Conservation (phyloP, 2,113 vertebrate species). For the Cygnus buccinator region DNA sequence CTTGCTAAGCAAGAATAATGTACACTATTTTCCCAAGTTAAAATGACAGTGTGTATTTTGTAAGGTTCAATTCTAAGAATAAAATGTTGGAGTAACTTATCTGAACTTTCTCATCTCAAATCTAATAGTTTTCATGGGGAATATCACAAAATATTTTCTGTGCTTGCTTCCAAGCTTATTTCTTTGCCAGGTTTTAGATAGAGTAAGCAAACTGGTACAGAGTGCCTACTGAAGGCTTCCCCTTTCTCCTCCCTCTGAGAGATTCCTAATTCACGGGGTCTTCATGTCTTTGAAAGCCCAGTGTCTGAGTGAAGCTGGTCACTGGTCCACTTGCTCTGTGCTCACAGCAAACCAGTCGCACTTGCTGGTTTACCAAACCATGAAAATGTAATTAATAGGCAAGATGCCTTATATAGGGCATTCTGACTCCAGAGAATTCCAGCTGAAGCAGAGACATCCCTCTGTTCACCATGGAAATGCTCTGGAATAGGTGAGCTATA, state of each 20-base stretch:
- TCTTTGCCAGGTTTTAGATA: background rate
- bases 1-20: background rate
- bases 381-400: background rate
- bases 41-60: background rate
- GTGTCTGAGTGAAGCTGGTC: background rate
- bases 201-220: rapidly evolving
- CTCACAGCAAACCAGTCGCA: background rate
- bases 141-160: background rate
- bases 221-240: background rate
- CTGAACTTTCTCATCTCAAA: background rate
- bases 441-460: background rate
- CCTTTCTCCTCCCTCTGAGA: rapidly evolving
- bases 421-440: background rate
- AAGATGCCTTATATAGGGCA: background rate
- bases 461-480: background rate
- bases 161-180: background rate
- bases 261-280: background rate
- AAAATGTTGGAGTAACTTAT: background rate
- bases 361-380: background rate
- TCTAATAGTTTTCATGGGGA: background rate
- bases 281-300: background rate
- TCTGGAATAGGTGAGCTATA: background rate
- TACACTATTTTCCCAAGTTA: background rate
- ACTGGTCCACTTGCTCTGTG: background rate
- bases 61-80: background rate